Evolutionary conservation across 2,797 vertebrate genomes (phyloP), one percentile per base, ranked within the genome.

Genomic region (Gambelia wislizenii): DNA sequence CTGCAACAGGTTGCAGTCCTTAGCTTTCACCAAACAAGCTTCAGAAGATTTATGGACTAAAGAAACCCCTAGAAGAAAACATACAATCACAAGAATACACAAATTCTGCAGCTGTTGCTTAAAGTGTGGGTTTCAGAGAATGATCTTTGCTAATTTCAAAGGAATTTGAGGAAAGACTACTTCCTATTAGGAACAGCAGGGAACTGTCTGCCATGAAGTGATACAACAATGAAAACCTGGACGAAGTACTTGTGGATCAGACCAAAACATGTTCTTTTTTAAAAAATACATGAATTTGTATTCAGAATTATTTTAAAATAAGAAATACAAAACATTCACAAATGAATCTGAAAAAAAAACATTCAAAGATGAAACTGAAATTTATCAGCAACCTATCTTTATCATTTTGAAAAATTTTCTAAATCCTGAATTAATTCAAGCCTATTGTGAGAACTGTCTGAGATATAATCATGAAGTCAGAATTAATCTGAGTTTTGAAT

Each of bases 251-350:
- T 54, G 61, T 6, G 25, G 74, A 30, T 18, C 6, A 39, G n/a
- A 83, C 7, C 13, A n/a, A 30, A 3, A n/a, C n/a, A 33, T n/a
- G 18, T n/a, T 18, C 44, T 61, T 42, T 49, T 47, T 49, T 72
- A 13, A 84, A 47, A 54, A 72, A 22, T n/a, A n/a, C n/a, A n/a
- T 84, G 67, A n/a, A 20, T 70, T 36, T n/a, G 8, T n/a, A 69
- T 59, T 47, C 9, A 70, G n/a, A 84, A 84, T n/a, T 18, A 52
- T 75, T 85, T 75, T 75, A 75, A 75, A 85, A 85, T 54, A 36
- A 64, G 14, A 82, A 83, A 27, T 36, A 39, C 14, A 39, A 56
- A 39, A 16, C 54, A 61, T 42, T 22, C 54, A 33, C 20, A 64
- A 22, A 64, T 44, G 25, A 10, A 82, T 54, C n/a, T 70, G 67